Percentiles rank a stretch among this genome's conserved stretches.
These are phyloP conservation scores for Pygmarrhopalites habei DNA, from an alignment of 1,140 invertebrate species.

Conservation along the genomic window DNA sequence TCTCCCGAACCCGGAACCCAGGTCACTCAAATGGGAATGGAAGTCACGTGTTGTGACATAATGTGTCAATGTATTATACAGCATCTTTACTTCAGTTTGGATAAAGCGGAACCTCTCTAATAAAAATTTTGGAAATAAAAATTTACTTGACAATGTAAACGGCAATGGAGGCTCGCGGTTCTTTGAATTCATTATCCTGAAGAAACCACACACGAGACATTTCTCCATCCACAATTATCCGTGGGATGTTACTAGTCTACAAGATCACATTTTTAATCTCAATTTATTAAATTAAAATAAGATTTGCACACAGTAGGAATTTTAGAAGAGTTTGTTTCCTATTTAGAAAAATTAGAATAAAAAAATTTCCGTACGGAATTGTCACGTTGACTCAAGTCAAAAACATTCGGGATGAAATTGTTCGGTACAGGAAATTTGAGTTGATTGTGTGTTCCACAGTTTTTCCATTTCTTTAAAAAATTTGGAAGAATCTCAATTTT, in stretches of 20 bases:
- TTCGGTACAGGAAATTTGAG: constrained; percentile 72
- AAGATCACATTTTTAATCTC: too few species aligned
- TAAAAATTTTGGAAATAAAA: not conserved
- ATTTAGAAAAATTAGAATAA: too few species aligned
- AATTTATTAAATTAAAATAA: too few species aligned
- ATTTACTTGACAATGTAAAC: constrained; percentile 71
- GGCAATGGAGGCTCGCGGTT: constrained; percentile 76
- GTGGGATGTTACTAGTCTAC: constrained; percentile 54
- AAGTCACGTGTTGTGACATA: too few species aligned
- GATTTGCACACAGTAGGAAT: too few species aligned
- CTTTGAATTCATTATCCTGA: constrained; percentile 79
- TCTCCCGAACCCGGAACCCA: too few species aligned
- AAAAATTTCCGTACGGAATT: too few species aligned
- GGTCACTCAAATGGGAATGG: too few species aligned
- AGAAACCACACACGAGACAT: constrained; percentile 83
- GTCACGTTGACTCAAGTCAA: constrained; percentile 62
- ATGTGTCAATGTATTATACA: too few species aligned
- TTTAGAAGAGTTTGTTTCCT: too few species aligned
- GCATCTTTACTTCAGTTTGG: too few species aligned
- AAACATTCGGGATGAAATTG: constrained; percentile 81
- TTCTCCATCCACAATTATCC: constrained; percentile 68
- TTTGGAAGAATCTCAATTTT: too few species aligned
- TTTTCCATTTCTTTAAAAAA: constrained; percentile 63
- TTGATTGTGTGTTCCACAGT: constrained; percentile 54
- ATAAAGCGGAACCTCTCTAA: not conserved